These are phyloP conservation scores for Progne subis DNA, from an alignment of 2,113 vertebrate genomes.

Conservation along the genomic window DNA sequence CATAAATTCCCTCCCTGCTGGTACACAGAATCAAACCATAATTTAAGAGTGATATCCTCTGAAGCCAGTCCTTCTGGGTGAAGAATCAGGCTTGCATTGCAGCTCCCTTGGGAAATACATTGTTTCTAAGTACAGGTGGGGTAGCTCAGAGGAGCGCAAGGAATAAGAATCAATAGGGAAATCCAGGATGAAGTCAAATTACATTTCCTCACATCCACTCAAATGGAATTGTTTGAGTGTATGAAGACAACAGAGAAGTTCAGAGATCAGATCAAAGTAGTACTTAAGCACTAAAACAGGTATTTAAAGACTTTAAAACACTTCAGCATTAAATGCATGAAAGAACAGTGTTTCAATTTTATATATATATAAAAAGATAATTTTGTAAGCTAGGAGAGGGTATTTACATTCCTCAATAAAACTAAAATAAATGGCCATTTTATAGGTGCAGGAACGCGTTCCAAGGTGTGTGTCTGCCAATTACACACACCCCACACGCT, in stretches of 20 bases:
- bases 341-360: not conserved
- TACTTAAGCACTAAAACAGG: not conserved
- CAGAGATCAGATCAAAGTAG: not conserved
- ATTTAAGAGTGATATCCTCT: not conserved
- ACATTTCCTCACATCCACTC: conserved; percentile 21
- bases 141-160: not conserved
- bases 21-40: not conserved
- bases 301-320: conserved; percentile 4
- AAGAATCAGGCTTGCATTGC: not conserved
- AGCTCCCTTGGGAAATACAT: not conserved
- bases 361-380: not conserved
- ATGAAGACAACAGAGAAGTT: not conserved
- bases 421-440: conserved; percentile 53
- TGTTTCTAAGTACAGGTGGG: not conserved
- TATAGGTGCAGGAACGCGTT: conserved; percentile 57
- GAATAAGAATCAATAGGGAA: not conserved
- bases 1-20: not conserved
- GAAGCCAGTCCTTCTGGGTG: not conserved
- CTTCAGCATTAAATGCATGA: not conserved
- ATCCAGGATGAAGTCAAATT: not conserved
- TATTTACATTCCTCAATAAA: conserved; percentile 45
- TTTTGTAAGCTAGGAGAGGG: not conserved
- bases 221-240: not conserved
- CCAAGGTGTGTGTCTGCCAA: conserved; percentile 56
- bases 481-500: conserved; percentile 47